phyloP scores from a whole-genome alignment of 2,888 invertebrate genomes.

The Cordilura impudica region DNA sequence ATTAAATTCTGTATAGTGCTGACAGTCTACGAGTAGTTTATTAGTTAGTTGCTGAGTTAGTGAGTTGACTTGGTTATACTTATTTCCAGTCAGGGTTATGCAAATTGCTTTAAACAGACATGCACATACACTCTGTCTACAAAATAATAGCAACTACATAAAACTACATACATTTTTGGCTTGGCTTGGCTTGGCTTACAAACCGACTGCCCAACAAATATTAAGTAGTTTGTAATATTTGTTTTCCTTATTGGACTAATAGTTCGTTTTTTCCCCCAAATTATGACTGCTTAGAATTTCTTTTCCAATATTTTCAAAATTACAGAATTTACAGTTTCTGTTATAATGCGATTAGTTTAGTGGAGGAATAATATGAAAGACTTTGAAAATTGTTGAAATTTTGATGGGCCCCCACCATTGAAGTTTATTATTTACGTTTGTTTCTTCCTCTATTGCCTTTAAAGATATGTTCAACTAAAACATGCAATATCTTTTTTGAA shows the following conservation, averaged over 20 bases:
- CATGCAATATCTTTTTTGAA: constrained; percentile 35
- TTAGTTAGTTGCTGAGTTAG: constrained; percentile 11
- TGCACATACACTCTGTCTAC: background rate
- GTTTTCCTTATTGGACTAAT: constrained; percentile 41
- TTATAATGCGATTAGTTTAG: background rate
- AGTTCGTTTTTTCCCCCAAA: constrained; percentile 13
- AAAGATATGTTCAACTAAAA: constrained; percentile 27
- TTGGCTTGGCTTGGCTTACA: background rate
- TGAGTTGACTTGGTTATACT: constrained; percentile 2
- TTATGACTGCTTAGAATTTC: constrained; percentile 15
- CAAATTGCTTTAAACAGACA: constrained; percentile 37
- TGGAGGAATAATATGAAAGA: background rate
- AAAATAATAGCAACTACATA: constrained; percentile 33
- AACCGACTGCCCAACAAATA: constrained; percentile 38
- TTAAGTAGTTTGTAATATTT: constrained; percentile 47
- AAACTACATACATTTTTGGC: constrained; percentile 11
- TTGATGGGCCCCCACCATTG: constrained; percentile 18
- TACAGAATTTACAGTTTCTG: background rate
- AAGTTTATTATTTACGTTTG: constrained; percentile 11
- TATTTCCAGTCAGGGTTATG: constrained; percentile 13
- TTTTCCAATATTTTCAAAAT: background rate
- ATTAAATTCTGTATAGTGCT: background rate
- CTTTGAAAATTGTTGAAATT: background rate
- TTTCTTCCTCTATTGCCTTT: constrained; percentile 15
- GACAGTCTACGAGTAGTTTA: background rate